A percentile compares a stretch with the other conserved stretches of the same genome.
These are phyloP conservation scores for Drosophila sordidula DNA, from an alignment of 2,888 invertebrate species.

Conservation along the genomic window DNA sequence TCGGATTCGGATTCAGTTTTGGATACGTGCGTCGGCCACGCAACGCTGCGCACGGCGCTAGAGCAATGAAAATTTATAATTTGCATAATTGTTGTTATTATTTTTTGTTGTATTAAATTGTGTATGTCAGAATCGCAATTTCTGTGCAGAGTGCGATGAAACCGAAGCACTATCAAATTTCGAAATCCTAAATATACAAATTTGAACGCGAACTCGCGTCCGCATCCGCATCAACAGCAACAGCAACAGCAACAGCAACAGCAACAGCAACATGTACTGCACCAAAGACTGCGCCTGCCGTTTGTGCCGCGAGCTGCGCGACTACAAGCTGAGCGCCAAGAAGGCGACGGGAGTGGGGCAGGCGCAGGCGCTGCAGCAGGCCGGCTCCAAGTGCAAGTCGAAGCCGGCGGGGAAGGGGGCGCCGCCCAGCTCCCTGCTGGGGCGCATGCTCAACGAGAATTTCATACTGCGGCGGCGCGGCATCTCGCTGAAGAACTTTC, in stretches of 20 bases:
- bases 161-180: conserved; percentile 52
- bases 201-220: conserved; percentile 12
- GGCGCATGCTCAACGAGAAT: conserved; percentile 84
- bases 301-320: conserved; percentile 90
- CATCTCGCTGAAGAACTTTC: conserved; percentile 81
- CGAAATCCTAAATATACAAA: conserved; percentile 20
- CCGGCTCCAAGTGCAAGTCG: conserved; percentile 32
- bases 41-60: conserved; percentile 63
- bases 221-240: conserved; percentile 27
- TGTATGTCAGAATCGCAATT: conserved; percentile 53
- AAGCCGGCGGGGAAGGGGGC: conserved; percentile 35
- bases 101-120: conserved; percentile 57
- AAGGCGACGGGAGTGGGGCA: conserved; percentile 29
- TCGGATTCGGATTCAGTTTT: conserved; percentile 26
- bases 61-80: conserved; percentile 78
- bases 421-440: conserved; percentile 76
- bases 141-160: conserved; percentile 65
- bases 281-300: conserved; percentile 90
- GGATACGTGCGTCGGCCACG: conserved; percentile 49
- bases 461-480: conserved; percentile 86
- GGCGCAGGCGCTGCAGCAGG: conserved; percentile 9
- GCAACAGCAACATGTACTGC: conserved; percentile 87
- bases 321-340: conserved; percentile 85
- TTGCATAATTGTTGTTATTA: conserved; percentile 77
- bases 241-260: conserved; percentile 73